phyloP scores from a whole-genome alignment of 2,888 invertebrate species.

The Sphaerophoria rueppellii region DNA sequence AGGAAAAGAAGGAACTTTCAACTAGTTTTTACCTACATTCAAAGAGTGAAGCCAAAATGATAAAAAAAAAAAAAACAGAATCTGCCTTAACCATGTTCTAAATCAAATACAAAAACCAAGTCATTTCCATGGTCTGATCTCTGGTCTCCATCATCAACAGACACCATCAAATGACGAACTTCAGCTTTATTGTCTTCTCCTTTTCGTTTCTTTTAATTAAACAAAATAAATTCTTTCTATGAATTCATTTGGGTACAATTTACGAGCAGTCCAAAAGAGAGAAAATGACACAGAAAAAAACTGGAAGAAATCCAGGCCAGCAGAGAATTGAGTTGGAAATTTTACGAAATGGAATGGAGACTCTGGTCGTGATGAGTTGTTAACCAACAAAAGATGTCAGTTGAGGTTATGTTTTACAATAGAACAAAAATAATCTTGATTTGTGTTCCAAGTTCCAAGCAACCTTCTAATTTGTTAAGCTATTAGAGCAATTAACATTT shows the following conservation, averaged over 20 bases:
- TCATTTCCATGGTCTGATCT: too few species aligned
- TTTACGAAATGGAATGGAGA: neutral
- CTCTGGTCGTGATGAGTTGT: neutral
- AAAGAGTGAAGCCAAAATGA: too few species aligned
- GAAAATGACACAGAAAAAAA: constrained; percentile 26
- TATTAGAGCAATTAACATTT: constrained; percentile 38
- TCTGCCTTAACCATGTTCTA: too few species aligned
- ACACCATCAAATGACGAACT: constrained; percentile 63
- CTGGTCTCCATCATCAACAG: too few species aligned
- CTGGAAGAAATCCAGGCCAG: neutral
- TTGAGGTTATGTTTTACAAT: constrained; percentile 4
- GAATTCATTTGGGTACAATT: constrained; percentile 17
- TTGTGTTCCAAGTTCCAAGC: constrained; percentile 6
- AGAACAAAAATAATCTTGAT: constrained; percentile 25
- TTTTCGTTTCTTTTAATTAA: constrained; percentile 48
- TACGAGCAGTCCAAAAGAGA: constrained; percentile 1
- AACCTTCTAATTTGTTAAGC: constrained; percentile 35
- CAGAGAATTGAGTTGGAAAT: constrained; percentile 5
- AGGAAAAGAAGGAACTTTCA: too few species aligned
- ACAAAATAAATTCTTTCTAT: constrained; percentile 46
- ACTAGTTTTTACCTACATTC: too few species aligned
- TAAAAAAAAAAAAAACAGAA: too few species aligned
- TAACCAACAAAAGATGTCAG: constrained; percentile 30
- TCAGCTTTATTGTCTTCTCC: constrained; percentile 58
- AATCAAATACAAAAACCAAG: too few species aligned